Conservation (phyloP, 2,113 vertebrate genomes). For the Salvelinus sp. region DNA sequence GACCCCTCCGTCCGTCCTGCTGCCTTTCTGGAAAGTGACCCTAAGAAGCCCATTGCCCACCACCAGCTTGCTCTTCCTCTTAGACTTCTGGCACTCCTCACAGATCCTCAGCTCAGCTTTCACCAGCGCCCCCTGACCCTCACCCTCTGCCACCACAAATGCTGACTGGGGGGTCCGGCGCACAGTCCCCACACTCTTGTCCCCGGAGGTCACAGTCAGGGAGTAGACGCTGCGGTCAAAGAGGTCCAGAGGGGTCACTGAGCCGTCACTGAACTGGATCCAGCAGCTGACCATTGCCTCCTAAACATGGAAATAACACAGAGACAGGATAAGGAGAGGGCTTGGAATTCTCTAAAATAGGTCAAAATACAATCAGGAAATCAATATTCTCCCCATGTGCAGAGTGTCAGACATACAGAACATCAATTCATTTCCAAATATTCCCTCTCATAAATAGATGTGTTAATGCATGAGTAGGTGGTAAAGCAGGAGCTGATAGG, state of each 20-base stretch:
- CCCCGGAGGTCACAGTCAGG: conserved; percentile 80
- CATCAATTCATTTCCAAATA: neutral
- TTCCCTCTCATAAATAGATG: neutral
- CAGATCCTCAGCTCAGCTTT: conserved; percentile 89
- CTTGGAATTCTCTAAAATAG: too few relatives aligned
- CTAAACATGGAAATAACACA: conserved; percentile 56
- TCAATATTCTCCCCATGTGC: too few relatives aligned
- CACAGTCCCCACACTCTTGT: conserved; percentile 84
- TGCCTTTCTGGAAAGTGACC: conserved; percentile 75
- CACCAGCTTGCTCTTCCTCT: conserved; percentile 84
- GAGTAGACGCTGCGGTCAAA: conserved; percentile 85
- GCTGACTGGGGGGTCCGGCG: conserved; percentile 76
- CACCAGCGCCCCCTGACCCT: conserved; percentile 81
- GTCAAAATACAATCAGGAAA: neutral
- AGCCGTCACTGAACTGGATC: conserved; percentile 92
- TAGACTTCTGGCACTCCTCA: conserved; percentile 91
- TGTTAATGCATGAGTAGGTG: neutral
- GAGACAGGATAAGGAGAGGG: neutral
- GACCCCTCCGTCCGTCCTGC: conserved; percentile 33
- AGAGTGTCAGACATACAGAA: too few relatives aligned
- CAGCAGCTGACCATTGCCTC: conserved; percentile 89
- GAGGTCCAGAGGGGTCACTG: conserved; percentile 82
- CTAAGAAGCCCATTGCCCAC: conserved; percentile 75
- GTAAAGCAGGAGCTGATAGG: neutral
- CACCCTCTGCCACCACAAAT: conserved; percentile 75